Conservation (phyloP, 2,888 invertebrate genomes). For the Mechanitis messenoides region DNA sequence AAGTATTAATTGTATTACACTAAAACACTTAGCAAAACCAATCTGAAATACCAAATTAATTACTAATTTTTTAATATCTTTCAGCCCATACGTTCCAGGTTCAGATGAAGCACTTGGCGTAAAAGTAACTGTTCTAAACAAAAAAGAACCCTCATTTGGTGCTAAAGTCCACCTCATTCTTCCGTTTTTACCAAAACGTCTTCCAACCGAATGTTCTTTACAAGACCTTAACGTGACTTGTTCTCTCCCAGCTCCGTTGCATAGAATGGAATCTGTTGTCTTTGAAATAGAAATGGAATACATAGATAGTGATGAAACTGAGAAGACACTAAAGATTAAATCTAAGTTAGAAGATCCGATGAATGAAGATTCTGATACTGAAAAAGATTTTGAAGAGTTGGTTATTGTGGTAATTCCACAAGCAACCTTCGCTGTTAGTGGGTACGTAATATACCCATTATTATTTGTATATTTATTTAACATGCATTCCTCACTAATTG, state of each 20-base stretch:
- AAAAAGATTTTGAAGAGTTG: slow-evolving; percentile 37
- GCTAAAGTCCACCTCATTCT: slow-evolving; percentile 50
- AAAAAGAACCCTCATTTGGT: slow-evolving; percentile 63
- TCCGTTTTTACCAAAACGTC: slow-evolving; percentile 50
- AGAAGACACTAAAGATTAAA: slow-evolving; percentile 38
- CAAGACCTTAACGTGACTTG: slow-evolving; percentile 49
- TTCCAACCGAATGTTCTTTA: slow-evolving; percentile 54
- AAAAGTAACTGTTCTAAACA: slow-evolving; percentile 49
- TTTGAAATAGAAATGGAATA: slow-evolving; percentile 65
- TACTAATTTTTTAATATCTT: slow-evolving; percentile 15
- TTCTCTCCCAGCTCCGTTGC: slow-evolving; percentile 51
- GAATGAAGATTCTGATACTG: slow-evolving; percentile 45
- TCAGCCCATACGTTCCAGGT: slow-evolving; percentile 59
- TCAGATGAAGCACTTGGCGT: slow-evolving; percentile 48
- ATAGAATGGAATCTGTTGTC: slow-evolving; percentile 41
- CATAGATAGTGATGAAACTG: slow-evolving; percentile 36
- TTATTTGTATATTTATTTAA: slow-evolving; percentile 8
- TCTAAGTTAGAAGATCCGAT: slow-evolving; percentile 49
- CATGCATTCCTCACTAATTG: no score
- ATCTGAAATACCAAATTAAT: not conserved
- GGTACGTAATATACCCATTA: slow-evolving; percentile 42
- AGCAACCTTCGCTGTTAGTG: slow-evolving; percentile 46
- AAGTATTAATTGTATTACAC: slow-evolving; percentile 32
- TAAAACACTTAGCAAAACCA: not conserved
- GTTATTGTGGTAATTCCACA: slow-evolving; percentile 42